A percentile compares a stretch with the other conserved stretches of the same genome.
Evolutionary conservation across 2,113 vertebrate species (phyloP).

Genomic region (Bombycilla garrulus): DNA sequence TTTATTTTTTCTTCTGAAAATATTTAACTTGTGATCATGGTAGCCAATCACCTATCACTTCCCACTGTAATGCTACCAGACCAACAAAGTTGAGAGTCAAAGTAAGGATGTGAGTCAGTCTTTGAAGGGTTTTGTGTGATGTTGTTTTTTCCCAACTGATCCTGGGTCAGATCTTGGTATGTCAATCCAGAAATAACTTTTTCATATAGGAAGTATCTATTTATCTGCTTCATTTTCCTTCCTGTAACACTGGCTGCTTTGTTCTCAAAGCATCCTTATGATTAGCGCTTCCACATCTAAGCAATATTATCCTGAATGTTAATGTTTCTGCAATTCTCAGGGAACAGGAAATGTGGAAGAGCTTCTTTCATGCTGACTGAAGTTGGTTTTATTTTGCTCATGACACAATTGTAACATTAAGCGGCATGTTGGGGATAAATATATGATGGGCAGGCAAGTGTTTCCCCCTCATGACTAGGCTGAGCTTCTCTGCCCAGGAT

Average conservation of each 20-base stretch:
- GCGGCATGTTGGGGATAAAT: background rate
- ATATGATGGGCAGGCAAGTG: background rate
- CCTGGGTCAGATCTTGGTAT: background rate
- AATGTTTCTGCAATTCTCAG: background rate
- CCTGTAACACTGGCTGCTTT: background rate
- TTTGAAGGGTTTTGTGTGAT: conserved; percentile 1
- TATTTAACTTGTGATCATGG: background rate
- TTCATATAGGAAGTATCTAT: conserved; percentile 16
- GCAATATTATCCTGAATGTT: background rate
- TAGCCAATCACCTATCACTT: background rate
- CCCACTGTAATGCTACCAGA: background rate
- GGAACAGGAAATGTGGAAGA: background rate
- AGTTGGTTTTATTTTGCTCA: background rate
- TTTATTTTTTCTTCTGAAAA: conserved; percentile 17
- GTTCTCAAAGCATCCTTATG: background rate
- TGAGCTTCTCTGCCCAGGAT: background rate
- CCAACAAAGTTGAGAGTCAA: background rate
- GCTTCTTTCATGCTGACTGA: background rate
- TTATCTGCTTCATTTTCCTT: conserved; percentile 19
- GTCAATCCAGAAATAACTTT: conserved; percentile 30
- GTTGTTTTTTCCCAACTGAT: conserved; percentile 1
- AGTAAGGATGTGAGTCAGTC: conserved; percentile 35
- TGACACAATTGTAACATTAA: background rate
- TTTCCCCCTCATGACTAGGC: background rate
- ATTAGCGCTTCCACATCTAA: background rate